These are phyloP conservation scores for Chitala chitala DNA, from an alignment of 2,113 vertebrate species.

Conservation along the genomic window DNA sequence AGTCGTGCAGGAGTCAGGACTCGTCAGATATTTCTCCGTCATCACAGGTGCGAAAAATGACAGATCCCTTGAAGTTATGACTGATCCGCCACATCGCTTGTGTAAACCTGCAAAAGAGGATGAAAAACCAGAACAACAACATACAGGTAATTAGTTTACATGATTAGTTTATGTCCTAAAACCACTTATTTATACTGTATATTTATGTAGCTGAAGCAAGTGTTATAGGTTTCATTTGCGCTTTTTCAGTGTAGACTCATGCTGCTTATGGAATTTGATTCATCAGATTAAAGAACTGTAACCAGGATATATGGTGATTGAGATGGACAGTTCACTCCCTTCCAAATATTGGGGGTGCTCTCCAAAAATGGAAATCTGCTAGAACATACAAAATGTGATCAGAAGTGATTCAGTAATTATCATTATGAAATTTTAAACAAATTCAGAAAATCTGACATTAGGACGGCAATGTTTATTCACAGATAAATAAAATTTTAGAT, in stretches of 20 bases:
- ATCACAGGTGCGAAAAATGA: background rate
- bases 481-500: background rate
- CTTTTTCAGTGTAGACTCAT: background rate
- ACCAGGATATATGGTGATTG: too few species aligned
- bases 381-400: too few species aligned
- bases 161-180: constrained; percentile 11
- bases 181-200: constrained; percentile 3
- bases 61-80: background rate
- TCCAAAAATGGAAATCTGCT: too few species aligned
- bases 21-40: background rate
- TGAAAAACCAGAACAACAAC: background rate
- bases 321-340: too few species aligned
- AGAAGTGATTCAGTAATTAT: too few species aligned
- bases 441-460: too few species aligned
- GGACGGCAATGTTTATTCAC: background rate
- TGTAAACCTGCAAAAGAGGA: background rate
- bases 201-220: too few species aligned
- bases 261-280: constrained; percentile 21
- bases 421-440: background rate
- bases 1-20: constrained; percentile 18
- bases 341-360: too few species aligned
- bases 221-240: too few species aligned
- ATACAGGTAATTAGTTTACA: background rate
- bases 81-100: background rate
- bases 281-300: background rate